Evolutionary conservation across 2,113 vertebrate species (phyloP), one percentile per base, ranked within the genome.

Genomic region (Neodontobutis hainanensis): DNA sequence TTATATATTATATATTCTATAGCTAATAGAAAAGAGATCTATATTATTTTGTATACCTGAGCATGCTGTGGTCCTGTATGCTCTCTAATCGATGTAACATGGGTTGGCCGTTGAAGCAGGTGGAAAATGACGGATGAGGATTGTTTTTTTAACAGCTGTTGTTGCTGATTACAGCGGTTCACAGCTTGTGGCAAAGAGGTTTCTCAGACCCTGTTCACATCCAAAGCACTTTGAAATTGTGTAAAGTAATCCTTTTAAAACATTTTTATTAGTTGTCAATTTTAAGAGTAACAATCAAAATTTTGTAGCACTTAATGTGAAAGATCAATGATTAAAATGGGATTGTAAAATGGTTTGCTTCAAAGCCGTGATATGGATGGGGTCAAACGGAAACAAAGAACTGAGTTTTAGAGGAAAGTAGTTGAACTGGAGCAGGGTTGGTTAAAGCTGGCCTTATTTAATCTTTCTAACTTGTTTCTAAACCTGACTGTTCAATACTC

Each of bases 401-500:
- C 12, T 27, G 82, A 61, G 50, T 76, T 83, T 80, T 35, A 34
- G 52, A 70, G 46, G 56, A 44, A 64, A 65, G 74, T 43, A 38
- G 52, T 58, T 47, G 65, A 74, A 77, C 78, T 69, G 64, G 75
- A 75, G 81, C 78, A 81, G 78, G 68, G 84, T 90, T 88, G 89
- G 86, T 90, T 91, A 86, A 84, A 77, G 78, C 87, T 88, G 86
- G 91, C 92, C 92, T 93, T 94, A 92, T 83, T 81, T 91, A 88
- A 89, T 85, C 88, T 91, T 90, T 92, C 89, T 91, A 88, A 89
- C 90, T 87, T 90, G 66, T 91, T 90, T 91, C 85, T 87, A 86
- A 90, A 83, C 82, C 89, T 89, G 93, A 94, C 92, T 94, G 92
- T 94, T 94, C 85, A 90, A 90, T 89, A 90, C 85, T 89, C 75